These are phyloP conservation scores for Sarcophilus harrisii DNA, from an alignment of 2,797 vertebrate genomes.

Conservation along the genomic window DNA sequence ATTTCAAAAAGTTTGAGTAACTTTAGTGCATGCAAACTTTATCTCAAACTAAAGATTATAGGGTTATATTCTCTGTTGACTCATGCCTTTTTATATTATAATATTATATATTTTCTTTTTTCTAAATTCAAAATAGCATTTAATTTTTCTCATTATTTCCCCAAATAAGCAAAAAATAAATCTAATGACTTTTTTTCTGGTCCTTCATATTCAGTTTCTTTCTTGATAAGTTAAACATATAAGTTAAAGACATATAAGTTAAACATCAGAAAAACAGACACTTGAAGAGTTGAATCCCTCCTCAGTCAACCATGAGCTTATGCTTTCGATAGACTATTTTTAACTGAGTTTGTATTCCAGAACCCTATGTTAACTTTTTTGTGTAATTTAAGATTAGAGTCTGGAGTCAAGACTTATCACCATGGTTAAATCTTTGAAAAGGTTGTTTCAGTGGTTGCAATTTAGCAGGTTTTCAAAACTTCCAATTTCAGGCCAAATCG, in stretches of 20 bases:
- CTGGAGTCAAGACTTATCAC: background rate
- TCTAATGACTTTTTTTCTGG: background rate
- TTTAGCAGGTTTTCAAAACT: background rate
- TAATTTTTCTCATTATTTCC: background rate
- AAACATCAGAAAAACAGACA: background rate
- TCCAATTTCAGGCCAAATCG: conserved; percentile 77
- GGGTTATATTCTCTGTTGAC: background rate
- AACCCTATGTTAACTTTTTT: background rate
- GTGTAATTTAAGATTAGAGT: too few species aligned
- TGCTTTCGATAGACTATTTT: background rate
- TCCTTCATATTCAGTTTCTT: background rate
- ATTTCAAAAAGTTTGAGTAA: background rate
- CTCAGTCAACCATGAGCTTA: background rate
- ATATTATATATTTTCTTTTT: too few species aligned
- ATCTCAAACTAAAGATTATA: background rate
- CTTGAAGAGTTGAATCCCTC: background rate
- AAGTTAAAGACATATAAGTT: background rate
- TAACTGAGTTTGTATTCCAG: background rate
- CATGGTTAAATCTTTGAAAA: background rate
- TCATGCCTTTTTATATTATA: background rate
- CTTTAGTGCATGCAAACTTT: background rate
- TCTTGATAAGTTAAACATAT: too few species aligned
- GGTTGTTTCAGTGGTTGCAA: background rate
- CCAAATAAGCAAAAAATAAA: background rate
- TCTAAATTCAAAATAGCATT: background rate